These are phyloP conservation scores for Nothocercus nigrocapillus DNA, from an alignment of 2,113 vertebrate species.

Conservation along the genomic window DNA sequence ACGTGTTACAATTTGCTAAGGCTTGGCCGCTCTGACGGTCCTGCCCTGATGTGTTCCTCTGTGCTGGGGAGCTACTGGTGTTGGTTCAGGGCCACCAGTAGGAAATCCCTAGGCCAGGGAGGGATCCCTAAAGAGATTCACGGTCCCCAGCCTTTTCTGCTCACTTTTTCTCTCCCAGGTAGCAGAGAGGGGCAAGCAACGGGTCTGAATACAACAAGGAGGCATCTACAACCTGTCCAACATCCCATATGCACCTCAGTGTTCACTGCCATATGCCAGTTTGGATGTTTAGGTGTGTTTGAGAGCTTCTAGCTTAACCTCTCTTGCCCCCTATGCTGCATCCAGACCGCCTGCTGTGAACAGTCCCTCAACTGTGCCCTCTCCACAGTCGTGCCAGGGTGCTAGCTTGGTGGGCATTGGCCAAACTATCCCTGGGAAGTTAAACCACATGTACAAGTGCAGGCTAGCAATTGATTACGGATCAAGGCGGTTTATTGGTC, in stretches of 20 bases:
- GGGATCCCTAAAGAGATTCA: fast-evolving
- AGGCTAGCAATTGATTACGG: too few species aligned
- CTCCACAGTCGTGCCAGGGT: background rate
- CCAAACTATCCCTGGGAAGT: background rate
- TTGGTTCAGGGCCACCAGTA: fast-evolving
- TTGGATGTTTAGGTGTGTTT: background rate
- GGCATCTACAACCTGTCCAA: background rate
- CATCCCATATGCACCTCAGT: fast-evolving
- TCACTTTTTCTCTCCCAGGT: background rate
- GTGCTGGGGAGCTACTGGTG: background rate
- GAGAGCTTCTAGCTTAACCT: background rate
- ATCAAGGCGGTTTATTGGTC: background rate
- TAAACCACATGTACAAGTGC: too few species aligned
- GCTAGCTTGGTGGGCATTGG: background rate
- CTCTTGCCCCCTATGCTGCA: background rate
- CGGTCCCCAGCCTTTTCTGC: background rate
- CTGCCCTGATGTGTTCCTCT: background rate
- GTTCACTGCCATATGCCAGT: background rate
- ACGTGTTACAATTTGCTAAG: fast-evolving
- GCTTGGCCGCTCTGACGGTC: background rate
- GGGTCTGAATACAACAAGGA: background rate
- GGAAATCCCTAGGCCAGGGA: background rate
- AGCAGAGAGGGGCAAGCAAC: background rate
- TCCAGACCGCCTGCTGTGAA: background rate
- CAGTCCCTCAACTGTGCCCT: background rate